Base-by-base conservation (phyloP, 1,140 invertebrate genomes). In the Philaenus spumarius region DNA sequence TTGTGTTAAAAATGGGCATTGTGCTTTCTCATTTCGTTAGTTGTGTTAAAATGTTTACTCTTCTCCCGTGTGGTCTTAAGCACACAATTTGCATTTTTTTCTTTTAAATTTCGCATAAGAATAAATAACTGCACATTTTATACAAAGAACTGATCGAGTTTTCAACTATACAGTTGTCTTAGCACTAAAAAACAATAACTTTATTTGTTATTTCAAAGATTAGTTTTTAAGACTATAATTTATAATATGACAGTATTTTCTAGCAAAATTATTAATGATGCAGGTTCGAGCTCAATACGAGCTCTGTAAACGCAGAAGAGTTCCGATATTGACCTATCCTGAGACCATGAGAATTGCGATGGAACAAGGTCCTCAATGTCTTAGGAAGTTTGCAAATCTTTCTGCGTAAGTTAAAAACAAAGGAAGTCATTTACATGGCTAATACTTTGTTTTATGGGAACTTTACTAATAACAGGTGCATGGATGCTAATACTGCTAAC, bases 321-420 rank as follows among this genome's bases (percentile, higher is more conserved):
- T 82, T 34, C 80, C 81, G 0, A 74, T 81, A 23, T 72, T 84
- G 15, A 78, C 78, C 43, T 86, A 85, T 68, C 83, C 83, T 0
- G 77, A 80, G 46, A 78, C 83, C 4, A 84, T 85, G 79, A 76
- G 78, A 55, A 66, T 78, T 14, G 82, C 83, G 0, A 68, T 85
- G 14, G 68, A 78, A 63, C 72, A 76, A 30, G 83, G 84, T 1
- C 84, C 84, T 2, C 55, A 69, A 2, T 69, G 66, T 2, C 69
- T 85, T 35, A 73, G 75, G 50, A 70, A 70, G 37, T 75, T 84
- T 55, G 80, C 84, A 19, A 54, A 54, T 24, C 61, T 65, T n/a
- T 67, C 70, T n/a, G 64, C 62, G 70, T 71, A 62, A 65, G 68
- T 67, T 26, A 30, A 45, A 51, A 53, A 30, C 26, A 30, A 30